Evolutionary conservation across 1,140 invertebrate species (phyloP), one percentile per base, ranked within the genome.

Genomic region (Diorhabda carinulata): DNA sequence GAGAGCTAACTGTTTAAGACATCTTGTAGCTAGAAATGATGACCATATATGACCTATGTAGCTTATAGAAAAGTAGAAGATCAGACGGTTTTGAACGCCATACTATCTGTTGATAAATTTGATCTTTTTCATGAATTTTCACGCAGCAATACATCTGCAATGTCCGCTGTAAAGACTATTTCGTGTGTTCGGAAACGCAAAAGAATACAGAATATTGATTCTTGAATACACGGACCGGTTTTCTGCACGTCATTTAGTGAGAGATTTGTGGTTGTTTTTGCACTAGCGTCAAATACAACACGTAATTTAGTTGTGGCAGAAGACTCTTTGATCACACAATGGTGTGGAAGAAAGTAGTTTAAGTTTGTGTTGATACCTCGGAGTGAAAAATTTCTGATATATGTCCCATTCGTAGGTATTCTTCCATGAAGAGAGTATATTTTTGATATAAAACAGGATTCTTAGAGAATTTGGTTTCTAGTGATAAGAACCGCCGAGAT

Each of bases 401-500:
- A 61, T 82, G 79, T 5, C 72, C 73, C 25, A 79, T 67, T 8
- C 64, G 10, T 62, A 74, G 47, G 66, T 81, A 82, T 65, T 79
- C 78, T 42, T 71, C 61, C 62, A 82, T 74, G 56, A 81, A 79
- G 3, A 73, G 43, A 4, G 67, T 45, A 52, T 79, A 73, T 67
- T 69, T 40, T 6, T 3, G n/a, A 64, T 68, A 64, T 3, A 73
- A 57, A n/a, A 43, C 41, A 3, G 41, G 6, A 45, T 71, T 57
- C 4, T 25, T 45, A 25, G 47, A 4, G 7, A 71, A 25, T 62
- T 68, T 73, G 45, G 41, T 8, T 69, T 73, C 66, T 41, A 68
- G 25, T 4, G 8, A 5, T 6, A 44, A 61, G 62, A 73, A 71
- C 61, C 63, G 9, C 65, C 62, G 64, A 61, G 64, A 47, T 3